phyloP scores from a whole-genome alignment of 2,888 invertebrate genomes.

The Loripinus fragilis region DNA sequence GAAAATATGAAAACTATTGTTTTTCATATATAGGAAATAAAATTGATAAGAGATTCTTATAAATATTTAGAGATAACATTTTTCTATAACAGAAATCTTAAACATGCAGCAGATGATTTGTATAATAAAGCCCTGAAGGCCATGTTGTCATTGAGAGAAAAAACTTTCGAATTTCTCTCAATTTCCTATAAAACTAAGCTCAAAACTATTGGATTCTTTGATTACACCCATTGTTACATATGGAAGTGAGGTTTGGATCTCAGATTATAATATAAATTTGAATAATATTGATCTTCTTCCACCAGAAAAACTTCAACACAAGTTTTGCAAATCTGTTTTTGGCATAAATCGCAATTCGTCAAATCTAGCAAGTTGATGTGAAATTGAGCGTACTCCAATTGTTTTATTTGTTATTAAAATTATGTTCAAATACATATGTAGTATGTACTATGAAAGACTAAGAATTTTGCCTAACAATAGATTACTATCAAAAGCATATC shows the following conservation, averaged over 20 bases:
- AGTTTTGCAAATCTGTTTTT: slow-evolving; percentile 5
- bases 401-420: not conserved
- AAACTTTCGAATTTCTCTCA: slow-evolving; percentile 4
- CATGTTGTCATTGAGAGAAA: not conserved
- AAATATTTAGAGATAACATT: slow-evolving; percentile 1
- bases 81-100: slow-evolving; percentile 15
- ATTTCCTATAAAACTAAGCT: not conserved
- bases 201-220: slow-evolving; percentile 11
- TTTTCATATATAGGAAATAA: not conserved
- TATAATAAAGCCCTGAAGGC: not conserved
- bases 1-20: not conserved
- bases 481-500: not conserved
- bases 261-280: not conserved
- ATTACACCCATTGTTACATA: slow-evolving; percentile 3
- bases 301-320: not conserved
- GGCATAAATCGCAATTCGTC: slow-evolving; percentile 1
- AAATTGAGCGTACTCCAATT: not conserved
- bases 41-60: not conserved
- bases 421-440: not conserved
- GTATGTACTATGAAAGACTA: slow-evolving; percentile 1
- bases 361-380: slow-evolving; percentile 7
- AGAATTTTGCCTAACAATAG: not conserved
- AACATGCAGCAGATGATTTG: slow-evolving; percentile 7
- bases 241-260: slow-evolving; percentile 2
- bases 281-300: slow-evolving; percentile 12